Evolutionary conservation across 2,888 invertebrate species (phyloP), one percentile per base, ranked within the genome.

Genomic region (Leucophenga montana): DNA sequence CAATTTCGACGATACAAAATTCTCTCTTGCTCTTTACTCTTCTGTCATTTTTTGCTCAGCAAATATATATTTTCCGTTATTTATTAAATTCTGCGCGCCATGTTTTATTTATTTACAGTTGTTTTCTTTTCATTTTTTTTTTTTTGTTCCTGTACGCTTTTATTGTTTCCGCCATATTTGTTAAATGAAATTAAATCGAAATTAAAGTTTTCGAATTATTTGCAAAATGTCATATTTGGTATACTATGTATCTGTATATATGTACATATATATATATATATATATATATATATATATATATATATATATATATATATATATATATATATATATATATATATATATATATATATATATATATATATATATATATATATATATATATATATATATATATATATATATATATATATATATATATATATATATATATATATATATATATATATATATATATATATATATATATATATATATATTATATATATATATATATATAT

Each of bases 1-100:
- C 85, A 78, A 83, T 82, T 84, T 56, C 14, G n/a, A n/a, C n/a
- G n/a, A 59, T 33, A 59, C 4, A 50, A 50, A 50, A 4, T 53
- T 53, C 13, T 53, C 53, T 3, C 53, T 18, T 62, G 46, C 48
- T 31, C 66, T 18, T 8, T 39, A 13, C 39, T 33, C 8, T 61
- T 61, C n/a, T n/a, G 31, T 39, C 22, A 20, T 18, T 50, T 50
- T 18, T n/a, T n/a, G 5, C 16, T 11, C 16, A 3, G 1, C n/a
- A 50, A 50, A 50, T 11, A 11, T 50, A 16, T 16, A n/a, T 11
- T 50, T 50, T 50, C 13, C 18, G 4, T 50, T 16, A 44, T 66
- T 56, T 67, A 59, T 39, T 33, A 16, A 20, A 14, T 20, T 46
- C 6, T 53, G 31, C 4, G 18, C 39, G 54, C 54, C 20, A 31